Conservation (phyloP, 2,113 vertebrate genomes). For the Oreochromis tanganicae region DNA sequence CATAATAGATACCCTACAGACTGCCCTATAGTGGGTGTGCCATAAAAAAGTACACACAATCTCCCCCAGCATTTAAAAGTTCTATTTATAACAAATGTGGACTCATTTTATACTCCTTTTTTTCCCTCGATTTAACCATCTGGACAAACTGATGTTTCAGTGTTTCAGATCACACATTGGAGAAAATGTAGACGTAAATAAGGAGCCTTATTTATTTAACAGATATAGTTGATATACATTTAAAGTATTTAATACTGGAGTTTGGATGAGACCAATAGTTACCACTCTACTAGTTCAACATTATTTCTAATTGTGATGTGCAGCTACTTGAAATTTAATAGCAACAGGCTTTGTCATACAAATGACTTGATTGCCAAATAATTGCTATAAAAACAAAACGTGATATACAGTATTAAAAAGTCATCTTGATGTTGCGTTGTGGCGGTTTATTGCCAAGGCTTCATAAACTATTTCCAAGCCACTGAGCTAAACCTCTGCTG, state of each 20-base stretch:
- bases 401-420: not conserved
- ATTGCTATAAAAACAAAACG: not conserved
- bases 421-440: not conserved
- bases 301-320: not conserved
- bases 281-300: not conserved
- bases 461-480: not conserved
- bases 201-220: not conserved
- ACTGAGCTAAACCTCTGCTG: not conserved
- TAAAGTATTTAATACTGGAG: not conserved
- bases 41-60: not conserved
- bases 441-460: not conserved
- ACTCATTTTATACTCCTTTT: not conserved
- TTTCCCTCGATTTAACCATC: not conserved
- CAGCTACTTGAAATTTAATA: not conserved
- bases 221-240: not conserved
- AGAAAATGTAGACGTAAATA: not conserved
- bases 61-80: not conserved
- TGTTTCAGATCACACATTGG: not conserved
- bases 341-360: not conserved
- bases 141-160: not conserved
- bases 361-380: not conserved
- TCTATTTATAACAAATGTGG: not conserved
- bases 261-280: not conserved
- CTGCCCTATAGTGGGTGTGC: not conserved
- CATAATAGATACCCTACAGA: constrained; percentile 19